Base-by-base conservation (phyloP, 2,797 vertebrate genomes). In the Spatula clypeata region DNA sequence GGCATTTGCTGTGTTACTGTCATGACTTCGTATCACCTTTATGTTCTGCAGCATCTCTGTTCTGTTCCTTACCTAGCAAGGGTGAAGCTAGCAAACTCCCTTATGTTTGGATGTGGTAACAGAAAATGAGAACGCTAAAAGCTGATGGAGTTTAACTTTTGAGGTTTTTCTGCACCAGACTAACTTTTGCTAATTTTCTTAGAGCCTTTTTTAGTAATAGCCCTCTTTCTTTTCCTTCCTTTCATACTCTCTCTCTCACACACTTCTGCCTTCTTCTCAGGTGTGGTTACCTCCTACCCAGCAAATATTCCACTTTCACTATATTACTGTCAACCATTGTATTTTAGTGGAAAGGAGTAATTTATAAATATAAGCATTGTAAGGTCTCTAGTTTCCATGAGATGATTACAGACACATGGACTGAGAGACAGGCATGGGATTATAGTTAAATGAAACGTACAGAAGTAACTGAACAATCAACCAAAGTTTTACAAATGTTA, bases 391-490 rank as follows among this genome's bases (percentile, higher is more conserved):
- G 74, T 90, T 86, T 92, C 86, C 32, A 17, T 42, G 90, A 96
- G 66, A 93, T 79, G 70, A 67, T 80, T 95, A 85, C 45, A 79
- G 83, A 74, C 88, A 71, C 40, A 73, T 83, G 54, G 73, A 66
- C 71, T 88, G 90, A 97, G 67, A 88, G 44, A 90, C 83, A 79
- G 67, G 66, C 73, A 90, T 88, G 24, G 80, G 93, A 69, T 69
- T 89, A 95, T 55, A 71, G 82, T 90, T 79, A 73, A 95, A 84
- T 90, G 87, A 95, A 97, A 96, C 91, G 91, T 81, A 79, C 72
- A 94, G 79, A 95, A 94, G 88, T 91, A 93, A 94, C 86, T 95
- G 94, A 92, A 96, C 83, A 97, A 96, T 93, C 95, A 93, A 54
- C 90, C 57, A 79, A 77, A 90, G 69, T 94, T 93, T 93, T 87